Conservation (phyloP, 2,888 invertebrate genomes). For the Toxonevra muliebris region DNA sequence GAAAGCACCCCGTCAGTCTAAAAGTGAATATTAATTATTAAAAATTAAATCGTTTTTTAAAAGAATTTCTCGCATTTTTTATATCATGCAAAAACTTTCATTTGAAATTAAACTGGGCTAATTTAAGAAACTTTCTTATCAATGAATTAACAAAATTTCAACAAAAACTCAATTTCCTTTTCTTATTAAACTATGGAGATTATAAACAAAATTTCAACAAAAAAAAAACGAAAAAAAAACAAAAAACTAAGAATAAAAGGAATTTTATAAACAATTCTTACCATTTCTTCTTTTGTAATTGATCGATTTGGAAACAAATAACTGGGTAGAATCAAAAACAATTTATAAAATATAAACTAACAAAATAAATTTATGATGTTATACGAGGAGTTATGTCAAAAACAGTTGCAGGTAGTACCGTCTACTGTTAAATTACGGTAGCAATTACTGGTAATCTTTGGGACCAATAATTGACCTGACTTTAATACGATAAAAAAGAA, state of each 20-base stretch:
- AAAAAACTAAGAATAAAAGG: background rate
- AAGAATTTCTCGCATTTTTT: too few relatives aligned
- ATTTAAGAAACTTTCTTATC: too few relatives aligned
- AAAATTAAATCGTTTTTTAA: too few relatives aligned
- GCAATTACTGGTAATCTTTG: constrained; percentile 52
- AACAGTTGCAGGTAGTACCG: constrained; percentile 65
- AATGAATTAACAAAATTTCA: too few relatives aligned
- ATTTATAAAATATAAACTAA: background rate
- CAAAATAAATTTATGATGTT: background rate
- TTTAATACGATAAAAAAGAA: constrained; percentile 28
- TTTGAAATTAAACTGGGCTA: too few relatives aligned
- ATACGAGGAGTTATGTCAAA: constrained; percentile 8
- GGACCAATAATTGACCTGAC: constrained; percentile 62
- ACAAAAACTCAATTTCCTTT: too few relatives aligned
- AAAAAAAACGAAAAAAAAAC: constrained; percentile 4
- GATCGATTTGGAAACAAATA: background rate
- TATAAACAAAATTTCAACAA: too few relatives aligned
- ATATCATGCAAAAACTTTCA: too few relatives aligned
- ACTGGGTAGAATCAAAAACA: constrained; percentile 4
- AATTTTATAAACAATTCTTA: too few relatives aligned
- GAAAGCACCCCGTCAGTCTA: too few relatives aligned
- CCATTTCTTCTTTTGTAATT: background rate
- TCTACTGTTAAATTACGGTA: constrained; percentile 64
- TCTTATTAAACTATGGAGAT: too few relatives aligned
- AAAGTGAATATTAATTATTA: too few relatives aligned